Percentiles rank a stretch among this genome's conserved stretches.
phyloP scores from a whole-genome alignment of 1,140 invertebrate genomes.

The Coenobita brevimanus region DNA sequence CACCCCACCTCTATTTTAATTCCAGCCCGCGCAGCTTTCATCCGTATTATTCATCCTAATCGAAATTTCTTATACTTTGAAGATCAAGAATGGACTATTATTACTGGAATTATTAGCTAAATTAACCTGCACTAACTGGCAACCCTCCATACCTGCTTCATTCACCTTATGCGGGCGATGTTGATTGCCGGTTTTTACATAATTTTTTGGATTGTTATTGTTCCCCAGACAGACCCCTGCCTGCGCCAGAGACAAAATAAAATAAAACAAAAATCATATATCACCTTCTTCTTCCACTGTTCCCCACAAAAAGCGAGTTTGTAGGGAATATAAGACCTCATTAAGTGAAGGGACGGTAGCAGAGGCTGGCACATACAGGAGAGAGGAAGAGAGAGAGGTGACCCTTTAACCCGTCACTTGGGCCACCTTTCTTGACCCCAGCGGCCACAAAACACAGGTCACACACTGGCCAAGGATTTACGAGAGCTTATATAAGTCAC shows the following conservation, averaged over 20 bases:
- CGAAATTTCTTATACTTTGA: background rate
- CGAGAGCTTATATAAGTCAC: too few relatives aligned
- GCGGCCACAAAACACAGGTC: too few relatives aligned
- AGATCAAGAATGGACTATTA: background rate
- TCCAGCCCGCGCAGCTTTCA: background rate
- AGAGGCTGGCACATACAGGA: too few relatives aligned
- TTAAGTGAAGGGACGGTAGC: too few relatives aligned
- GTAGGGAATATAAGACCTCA: too few relatives aligned
- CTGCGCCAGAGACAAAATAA: background rate
- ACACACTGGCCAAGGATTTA: too few relatives aligned
- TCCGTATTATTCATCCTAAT: background rate
- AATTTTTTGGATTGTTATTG: background rate
- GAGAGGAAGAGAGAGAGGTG: too few relatives aligned
- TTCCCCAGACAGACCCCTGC: background rate
- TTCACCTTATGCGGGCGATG: slow-evolving; percentile 34
- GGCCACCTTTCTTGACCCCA: too few relatives aligned
- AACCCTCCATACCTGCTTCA: slow-evolving; percentile 30
- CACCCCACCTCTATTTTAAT: background rate
- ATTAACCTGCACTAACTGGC: background rate
- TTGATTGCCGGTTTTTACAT: slow-evolving; percentile 14
- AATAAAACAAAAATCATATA: background rate
- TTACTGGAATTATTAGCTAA: background rate
- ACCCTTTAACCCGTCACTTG: too few relatives aligned
- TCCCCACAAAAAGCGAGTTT: too few relatives aligned
- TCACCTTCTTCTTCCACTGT: background rate